A percentile compares a stretch with the other conserved stretches of the same genome.
Evolutionary conservation across 1,140 invertebrate species (phyloP).

Genomic region (Temnothorax curvispinosus): DNA sequence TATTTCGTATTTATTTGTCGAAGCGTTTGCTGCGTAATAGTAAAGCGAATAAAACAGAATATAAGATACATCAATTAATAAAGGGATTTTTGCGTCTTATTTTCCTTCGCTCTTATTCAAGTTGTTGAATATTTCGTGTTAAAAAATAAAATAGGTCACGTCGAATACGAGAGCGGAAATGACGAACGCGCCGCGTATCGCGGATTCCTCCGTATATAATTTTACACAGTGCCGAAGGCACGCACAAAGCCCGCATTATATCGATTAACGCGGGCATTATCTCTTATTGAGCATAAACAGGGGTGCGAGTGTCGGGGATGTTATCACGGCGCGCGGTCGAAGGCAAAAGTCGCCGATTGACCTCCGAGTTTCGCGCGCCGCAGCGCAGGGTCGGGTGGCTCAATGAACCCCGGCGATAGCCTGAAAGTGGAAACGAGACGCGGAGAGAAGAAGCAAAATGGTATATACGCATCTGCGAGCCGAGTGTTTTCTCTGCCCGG

Average conservation of each 20-base stretch:
- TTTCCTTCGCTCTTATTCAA: too few relatives aligned
- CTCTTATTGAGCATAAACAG: constrained; percentile 55
- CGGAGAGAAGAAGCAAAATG: not conserved
- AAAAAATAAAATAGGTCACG: constrained; percentile 36
- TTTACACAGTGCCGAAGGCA: not conserved
- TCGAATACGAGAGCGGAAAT: constrained; percentile 24
- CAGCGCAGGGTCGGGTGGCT: not conserved
- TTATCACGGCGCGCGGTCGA: constrained; percentile 42
- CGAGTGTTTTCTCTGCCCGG: not conserved
- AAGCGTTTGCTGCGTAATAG: not conserved
- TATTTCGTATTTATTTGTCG: not conserved
- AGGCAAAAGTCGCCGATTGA: constrained; percentile 61
- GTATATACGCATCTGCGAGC: not conserved
- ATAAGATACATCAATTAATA: not conserved
- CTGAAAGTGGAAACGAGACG: not conserved
- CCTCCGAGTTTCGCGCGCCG: not conserved
- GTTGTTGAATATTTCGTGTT: not conserved
- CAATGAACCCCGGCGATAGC: constrained; percentile 20
- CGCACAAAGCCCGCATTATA: constrained; percentile 58
- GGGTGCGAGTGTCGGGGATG: constrained; percentile 16
- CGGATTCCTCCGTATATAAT: not conserved
- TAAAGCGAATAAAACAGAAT: not conserved
- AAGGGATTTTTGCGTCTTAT: not conserved
- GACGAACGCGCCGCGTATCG: not conserved
- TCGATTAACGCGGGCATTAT: constrained; percentile 65